phyloP scores from a whole-genome alignment of 2,797 vertebrate species.

The Scolopax rusticola region DNA sequence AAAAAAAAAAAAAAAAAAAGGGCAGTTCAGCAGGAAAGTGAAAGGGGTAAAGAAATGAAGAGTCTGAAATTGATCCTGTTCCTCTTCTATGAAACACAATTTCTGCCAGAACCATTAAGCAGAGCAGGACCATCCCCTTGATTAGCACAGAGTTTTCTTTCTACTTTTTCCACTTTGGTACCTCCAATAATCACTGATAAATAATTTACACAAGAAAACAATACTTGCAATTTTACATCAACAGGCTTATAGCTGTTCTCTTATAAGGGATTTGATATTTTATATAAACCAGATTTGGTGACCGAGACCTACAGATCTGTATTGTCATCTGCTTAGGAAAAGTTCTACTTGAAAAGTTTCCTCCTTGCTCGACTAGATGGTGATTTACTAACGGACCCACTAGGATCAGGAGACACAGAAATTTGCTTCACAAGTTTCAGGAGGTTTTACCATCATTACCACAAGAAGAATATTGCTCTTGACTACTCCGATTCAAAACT shows the following conservation, averaged over 20 bases:
- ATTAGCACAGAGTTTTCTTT: not conserved
- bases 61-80: not conserved
- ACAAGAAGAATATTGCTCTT: not conserved
- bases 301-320: not conserved
- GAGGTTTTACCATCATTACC: not conserved
- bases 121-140: not conserved
- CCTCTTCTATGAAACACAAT: not conserved
- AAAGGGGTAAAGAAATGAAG: not conserved
- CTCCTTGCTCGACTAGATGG: not conserved
- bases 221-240: not conserved
- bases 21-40: not conserved
- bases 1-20: not conserved
- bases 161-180: not conserved
- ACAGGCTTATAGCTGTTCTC: not conserved
- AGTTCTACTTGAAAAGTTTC: not conserved
- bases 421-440: not conserved
- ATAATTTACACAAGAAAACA: not conserved
- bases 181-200: not conserved
- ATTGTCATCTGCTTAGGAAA: not conserved
- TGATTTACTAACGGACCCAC: not conserved
- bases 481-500: not conserved
- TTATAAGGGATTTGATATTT: not conserved
- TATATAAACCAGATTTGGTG: not conserved
- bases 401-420: not conserved
- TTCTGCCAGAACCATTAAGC: not conserved